Base-by-base conservation (phyloP, 2,888 invertebrate species). In the Hofmannophila pseudospretella region DNA sequence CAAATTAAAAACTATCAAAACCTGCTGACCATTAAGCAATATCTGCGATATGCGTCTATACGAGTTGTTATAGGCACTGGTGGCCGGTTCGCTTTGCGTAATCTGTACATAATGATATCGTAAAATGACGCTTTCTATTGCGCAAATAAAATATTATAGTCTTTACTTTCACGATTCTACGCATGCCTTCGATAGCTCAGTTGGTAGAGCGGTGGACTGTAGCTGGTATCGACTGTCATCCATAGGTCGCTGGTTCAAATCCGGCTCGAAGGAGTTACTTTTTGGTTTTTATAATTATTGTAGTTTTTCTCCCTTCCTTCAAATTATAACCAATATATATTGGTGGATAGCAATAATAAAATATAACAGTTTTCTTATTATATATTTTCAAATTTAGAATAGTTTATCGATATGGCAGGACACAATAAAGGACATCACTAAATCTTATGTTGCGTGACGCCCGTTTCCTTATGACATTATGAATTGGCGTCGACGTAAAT, bases 221-320 rank as follows among this genome's bases (percentile, higher is more conserved):
- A 73, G 71, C 38, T 47, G 62, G 47, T 40, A 4, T 9, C 1
- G 34, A 51, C 48, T 67, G 82, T 45, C 34, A 88, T 88, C 88
- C 88, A 88, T 88, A 88, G 88, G 88, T 88, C 88, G 82, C 88
- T 88, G 88, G 88, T 88, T 88, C 88, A 88, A 88, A 88, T 88
- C 88, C 88, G 88, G 88, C 82, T 88, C 88, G 86, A 88, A 87
- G 88, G 87, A 88, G 16, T n/a, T 11, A n/a, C 7, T 12, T 27
- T 27, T 28, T 11, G 12, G n/a, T n/a, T n/a, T n/a, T n/a, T n/a
- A n/a, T n/a, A n/a, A n/a, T n/a, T n/a, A 16, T 16, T 16, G 16
- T 16, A 16, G 3, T 16, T 16, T 16, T n/a, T n/a, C n/a, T n/a
- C n/a, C n/a, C n/a, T n/a, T n/a, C n/a, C n/a, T n/a, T n/a, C n/a